phyloP scores from a whole-genome alignment of 2,797 vertebrate species.

The Ptychobarbus kaznakovi region DNA sequence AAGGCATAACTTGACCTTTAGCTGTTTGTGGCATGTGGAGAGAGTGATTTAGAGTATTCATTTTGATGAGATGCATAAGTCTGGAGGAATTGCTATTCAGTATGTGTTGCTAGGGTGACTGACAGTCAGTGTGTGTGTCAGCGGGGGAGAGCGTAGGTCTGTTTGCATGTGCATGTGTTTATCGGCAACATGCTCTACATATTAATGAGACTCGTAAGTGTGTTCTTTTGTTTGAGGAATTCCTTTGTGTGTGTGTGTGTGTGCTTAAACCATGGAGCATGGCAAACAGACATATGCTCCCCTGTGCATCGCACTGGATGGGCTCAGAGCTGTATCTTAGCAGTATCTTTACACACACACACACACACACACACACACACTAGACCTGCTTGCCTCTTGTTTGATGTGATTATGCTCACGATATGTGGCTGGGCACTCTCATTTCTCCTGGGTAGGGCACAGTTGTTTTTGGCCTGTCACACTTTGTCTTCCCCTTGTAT shows the following conservation, averaged over 20 bases:
- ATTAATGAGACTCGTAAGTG: conserved; percentile 38
- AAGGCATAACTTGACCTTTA: conserved; percentile 38
- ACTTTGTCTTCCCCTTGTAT: conserved; percentile 64
- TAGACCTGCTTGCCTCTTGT: conserved; percentile 31
- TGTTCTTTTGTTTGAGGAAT: conserved; percentile 42
- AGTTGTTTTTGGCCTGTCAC: conserved; percentile 60
- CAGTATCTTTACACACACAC: conserved; percentile 8
- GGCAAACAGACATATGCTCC: conserved; percentile 55
- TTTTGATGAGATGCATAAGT: conserved; percentile 33
- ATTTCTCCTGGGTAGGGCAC: conserved; percentile 46
- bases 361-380: too few relatives aligned
- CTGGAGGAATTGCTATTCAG: conserved; percentile 37
- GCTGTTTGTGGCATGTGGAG: conserved; percentile 10
- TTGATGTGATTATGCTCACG: conserved; percentile 54
- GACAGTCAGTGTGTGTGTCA: conserved; percentile 40
- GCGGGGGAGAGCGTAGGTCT: conserved; percentile 28
- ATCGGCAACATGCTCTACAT: conserved; percentile 38
- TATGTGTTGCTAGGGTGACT: conserved; percentile 34
- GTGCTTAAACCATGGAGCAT: conserved; percentile 40
- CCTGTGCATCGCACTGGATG: conserved; percentile 34
- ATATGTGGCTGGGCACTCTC: conserved; percentile 52
- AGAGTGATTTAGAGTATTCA: conserved; percentile 43
- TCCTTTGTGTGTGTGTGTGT: conserved; percentile 22
- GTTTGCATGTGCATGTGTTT: conserved; percentile 47
- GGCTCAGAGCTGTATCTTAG: conserved; percentile 43